Percentiles rank a stretch among this genome's conserved stretches.
Conservation (phyloP, 2,888 invertebrate genomes). For the Phorcus lineatus region DNA sequence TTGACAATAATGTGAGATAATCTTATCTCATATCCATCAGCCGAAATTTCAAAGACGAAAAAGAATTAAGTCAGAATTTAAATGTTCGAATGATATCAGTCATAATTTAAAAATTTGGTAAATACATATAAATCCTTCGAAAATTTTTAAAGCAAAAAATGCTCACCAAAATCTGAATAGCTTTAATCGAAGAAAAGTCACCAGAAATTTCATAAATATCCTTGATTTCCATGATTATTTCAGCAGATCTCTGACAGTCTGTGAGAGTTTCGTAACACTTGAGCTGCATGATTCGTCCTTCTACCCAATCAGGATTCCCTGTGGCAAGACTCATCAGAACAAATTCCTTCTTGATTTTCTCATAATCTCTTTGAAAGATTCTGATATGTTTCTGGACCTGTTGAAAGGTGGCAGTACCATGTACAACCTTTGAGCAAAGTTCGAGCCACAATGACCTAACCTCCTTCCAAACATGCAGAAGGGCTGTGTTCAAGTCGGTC, state of each 20-base stretch:
- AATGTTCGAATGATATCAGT: too few relatives aligned
- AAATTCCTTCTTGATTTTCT: slow-evolving; percentile 27
- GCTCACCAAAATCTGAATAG: slow-evolving; percentile 30
- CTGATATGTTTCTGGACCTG: slow-evolving; percentile 25
- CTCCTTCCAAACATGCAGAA: slow-evolving; percentile 17
- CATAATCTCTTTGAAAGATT: slow-evolving; percentile 4
- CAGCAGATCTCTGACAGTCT: slow-evolving; percentile 43
- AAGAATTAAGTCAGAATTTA: too few relatives aligned
- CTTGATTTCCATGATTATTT: slow-evolving; percentile 40
- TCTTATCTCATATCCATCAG: too few relatives aligned
- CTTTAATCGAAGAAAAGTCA: slow-evolving; percentile 38
- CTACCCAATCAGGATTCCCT: slow-evolving; percentile 19
- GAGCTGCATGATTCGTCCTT: slow-evolving; percentile 41
- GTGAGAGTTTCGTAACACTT: slow-evolving; percentile 38
- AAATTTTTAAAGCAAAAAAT: neutral
- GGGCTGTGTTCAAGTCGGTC: neutral
- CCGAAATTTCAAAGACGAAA: too few relatives aligned
- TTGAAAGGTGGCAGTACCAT: slow-evolving; percentile 27
- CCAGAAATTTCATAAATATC: slow-evolving; percentile 39
- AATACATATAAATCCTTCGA: neutral
- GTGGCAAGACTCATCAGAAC: neutral
- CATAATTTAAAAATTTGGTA: too few relatives aligned
- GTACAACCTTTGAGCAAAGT: slow-evolving; percentile 18
- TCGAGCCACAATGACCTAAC: slow-evolving; percentile 23
- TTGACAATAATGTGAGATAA: too few relatives aligned